Evolutionary conservation across 2,888 invertebrate species (phyloP), one percentile per base, ranked within the genome.

Genomic region (Hofmannophila pseudospretella): DNA sequence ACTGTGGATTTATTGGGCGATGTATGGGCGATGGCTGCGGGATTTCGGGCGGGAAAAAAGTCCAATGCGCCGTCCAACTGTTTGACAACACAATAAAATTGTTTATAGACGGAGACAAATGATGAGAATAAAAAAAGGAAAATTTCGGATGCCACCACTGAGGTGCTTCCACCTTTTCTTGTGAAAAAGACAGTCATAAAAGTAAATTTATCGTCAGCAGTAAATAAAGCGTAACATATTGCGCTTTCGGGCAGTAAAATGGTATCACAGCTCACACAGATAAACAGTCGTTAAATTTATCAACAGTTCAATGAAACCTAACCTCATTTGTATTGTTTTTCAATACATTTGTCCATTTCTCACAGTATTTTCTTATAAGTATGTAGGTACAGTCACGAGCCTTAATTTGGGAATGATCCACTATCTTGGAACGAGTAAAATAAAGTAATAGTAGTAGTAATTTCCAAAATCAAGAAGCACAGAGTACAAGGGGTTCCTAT

Each of bases 151-250:
- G 46, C 42, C 47, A 39, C 42, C 47, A 39, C 45, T 45, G 51
- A 55, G 59, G 52, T 57, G 45, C 34, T 52, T 32, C 55, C 47
- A 59, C 56, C 52, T 61, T 71, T 71, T 67, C 67, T 68, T 71
- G 64, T 66, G 62, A 71, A 77, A 78, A 77, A 78, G 73, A 71
- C 69, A 66, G 75, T 68, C 74, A 79, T 81, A 81, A 82, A 80
- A 75, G 55, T 52, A 70, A 78, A 78, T 82, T 82, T 82, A 82
- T 80, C 44, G 66, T 64, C 60, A 52, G 61, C 61, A 72, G 75
- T 81, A 78, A 82, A 82, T 81, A 81, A 77, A 67, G 65, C 63
- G 71, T 72, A 70, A 79, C 75, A 74, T 75, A 76, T 76, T 78
- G 71, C 67, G 66, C 57, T 67, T 73, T 64, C 44, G 34, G 64